Percentiles rank a stretch among this genome's conserved stretches.
These are phyloP conservation scores for Propithecus perrieri DNA, from an alignment of 2,797 vertebrate species.

Conservation along the genomic window DNA sequence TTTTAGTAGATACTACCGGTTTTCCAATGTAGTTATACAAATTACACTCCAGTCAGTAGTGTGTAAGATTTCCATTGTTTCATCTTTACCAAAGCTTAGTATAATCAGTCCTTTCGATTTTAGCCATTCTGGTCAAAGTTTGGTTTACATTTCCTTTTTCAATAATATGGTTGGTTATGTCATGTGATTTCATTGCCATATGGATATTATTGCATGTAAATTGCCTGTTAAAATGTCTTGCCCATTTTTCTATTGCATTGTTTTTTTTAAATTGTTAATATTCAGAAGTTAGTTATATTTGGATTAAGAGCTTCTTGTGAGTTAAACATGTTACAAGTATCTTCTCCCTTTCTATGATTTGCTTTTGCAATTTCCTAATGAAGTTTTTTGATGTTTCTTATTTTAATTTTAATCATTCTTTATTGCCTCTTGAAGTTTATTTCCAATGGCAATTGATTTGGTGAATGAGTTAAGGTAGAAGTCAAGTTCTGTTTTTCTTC, in stretches of 20 bases:
- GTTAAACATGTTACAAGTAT: neutral
- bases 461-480: neutral
- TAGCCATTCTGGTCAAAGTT: neutral
- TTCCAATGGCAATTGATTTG: neutral
- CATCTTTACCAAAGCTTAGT: neutral
- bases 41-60: neutral
- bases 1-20: neutral
- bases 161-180: neutral
- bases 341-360: neutral
- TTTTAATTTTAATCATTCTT: constrained; percentile 28
- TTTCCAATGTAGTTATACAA: neutral
- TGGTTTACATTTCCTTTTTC: neutral
- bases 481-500: neutral
- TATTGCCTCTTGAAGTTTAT: neutral
- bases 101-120: neutral
- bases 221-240: neutral
- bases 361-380: neutral
- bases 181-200: neutral
- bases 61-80: neutral
- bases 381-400: neutral
- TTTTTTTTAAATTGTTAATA: constrained; percentile 12
- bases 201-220: neutral
- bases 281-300: constrained; percentile 1
- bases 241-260: neutral
- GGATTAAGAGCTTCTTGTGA: neutral